Evolutionary conservation across 2,888 invertebrate genomes (phyloP).

Genomic region (Dicycla oo): DNA sequence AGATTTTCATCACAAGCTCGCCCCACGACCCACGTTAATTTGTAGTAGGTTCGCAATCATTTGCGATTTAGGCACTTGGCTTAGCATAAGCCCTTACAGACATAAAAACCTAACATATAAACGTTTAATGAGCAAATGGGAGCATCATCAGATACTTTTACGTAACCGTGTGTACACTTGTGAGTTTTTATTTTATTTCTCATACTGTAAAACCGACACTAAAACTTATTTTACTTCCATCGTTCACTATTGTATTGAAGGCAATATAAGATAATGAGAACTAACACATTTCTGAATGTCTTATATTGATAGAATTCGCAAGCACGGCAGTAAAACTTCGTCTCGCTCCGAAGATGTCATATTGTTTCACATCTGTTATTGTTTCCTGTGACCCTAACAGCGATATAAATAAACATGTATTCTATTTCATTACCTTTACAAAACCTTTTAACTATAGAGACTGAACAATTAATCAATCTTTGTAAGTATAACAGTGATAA

Average conservation of each 20-base stretch:
- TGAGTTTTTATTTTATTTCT: neutral
- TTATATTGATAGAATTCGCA: constrained; percentile 38
- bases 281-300: constrained; percentile 2
- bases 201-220: neutral
- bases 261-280: constrained; percentile 5
- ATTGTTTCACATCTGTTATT: constrained; percentile 48
- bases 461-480: constrained; percentile 3
- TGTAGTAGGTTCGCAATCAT: constrained; percentile 67
- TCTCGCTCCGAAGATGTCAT: constrained; percentile 17
- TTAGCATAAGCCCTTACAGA: constrained; percentile 62
- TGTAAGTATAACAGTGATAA: constrained; percentile 1
- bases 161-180: constrained; percentile 2
- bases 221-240: neutral
- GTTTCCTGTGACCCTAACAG: constrained; percentile 15
- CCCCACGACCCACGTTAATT: constrained; percentile 66
- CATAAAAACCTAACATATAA: constrained; percentile 63
- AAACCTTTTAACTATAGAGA: constrained; percentile 1
- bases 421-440: constrained; percentile 13
- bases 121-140: constrained; percentile 53
- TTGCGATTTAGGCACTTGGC: constrained; percentile 64
- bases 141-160: constrained; percentile 31
- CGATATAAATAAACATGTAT: constrained; percentile 10
- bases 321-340: constrained; percentile 31
- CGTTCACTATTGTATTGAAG: neutral
- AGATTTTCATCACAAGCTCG: constrained; percentile 65